phyloP scores from a whole-genome alignment of 1,140 invertebrate species.

The Drosophila subobscura region DNA sequence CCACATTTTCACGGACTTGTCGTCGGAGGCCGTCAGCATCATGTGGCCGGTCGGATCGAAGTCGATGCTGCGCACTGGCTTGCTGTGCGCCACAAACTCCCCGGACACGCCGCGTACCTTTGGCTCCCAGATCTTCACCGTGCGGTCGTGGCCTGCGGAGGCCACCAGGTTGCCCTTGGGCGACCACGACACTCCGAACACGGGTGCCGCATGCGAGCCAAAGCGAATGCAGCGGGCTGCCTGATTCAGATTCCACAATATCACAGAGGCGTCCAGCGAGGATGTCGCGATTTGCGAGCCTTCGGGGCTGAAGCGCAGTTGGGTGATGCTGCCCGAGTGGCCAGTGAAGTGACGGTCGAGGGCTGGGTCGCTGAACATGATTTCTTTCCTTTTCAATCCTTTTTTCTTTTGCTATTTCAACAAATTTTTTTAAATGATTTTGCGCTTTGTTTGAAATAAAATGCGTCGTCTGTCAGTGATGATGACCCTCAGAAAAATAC shows the following conservation, averaged over 20 bases:
- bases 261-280: constrained; percentile 90
- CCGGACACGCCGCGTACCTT: constrained; percentile 89
- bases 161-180: constrained; percentile 92
- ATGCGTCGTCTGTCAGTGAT: constrained; percentile 86
- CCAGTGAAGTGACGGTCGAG: constrained; percentile 92
- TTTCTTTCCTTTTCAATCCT: constrained; percentile 7
- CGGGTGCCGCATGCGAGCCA: constrained; percentile 86
- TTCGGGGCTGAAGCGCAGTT: constrained; percentile 90
- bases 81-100: constrained; percentile 91
- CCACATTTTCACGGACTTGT: constrained; percentile 93
- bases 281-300: constrained; percentile 90
- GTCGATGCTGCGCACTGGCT: constrained; percentile 90
- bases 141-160: constrained; percentile 92
- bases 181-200: constrained; percentile 90
- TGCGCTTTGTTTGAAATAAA: constrained; percentile 92
- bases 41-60: constrained; percentile 91
- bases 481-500: background rate
- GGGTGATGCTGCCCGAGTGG: constrained; percentile 89
- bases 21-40: constrained; percentile 92
- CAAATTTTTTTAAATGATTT: background rate
- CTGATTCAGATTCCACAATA: constrained; percentile 90
- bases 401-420: constrained; percentile 13
- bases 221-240: constrained; percentile 88
- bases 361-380: constrained; percentile 85
- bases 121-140: constrained; percentile 93